Evolutionary conservation across 2,797 vertebrate genomes (phyloP), one percentile per base, ranked within the genome.

Genomic region (Pelobates cultripes): DNA sequence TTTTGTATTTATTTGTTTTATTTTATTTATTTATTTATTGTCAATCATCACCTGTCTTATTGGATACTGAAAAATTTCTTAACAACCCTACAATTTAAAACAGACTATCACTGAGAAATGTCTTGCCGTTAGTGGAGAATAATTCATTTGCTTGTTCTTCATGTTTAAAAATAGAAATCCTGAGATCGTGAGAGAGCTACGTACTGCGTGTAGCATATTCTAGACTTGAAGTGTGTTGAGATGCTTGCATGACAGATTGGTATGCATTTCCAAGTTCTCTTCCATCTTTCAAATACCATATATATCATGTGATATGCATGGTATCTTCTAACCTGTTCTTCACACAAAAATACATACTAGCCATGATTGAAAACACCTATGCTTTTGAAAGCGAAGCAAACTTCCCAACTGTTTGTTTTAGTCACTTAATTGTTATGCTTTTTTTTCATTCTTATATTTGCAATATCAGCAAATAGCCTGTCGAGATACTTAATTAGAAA

Each of bases 171-270:
- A 55, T 68, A 63, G 43, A 73, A 57, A 51, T 10, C 47, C 10
- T 51, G 55, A 17, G 70, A 82, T 43, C 81, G 76, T 83, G 76
- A 76, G 70, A 83, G 70, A 78, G 73, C 40, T 15, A 28, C 15
- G 51, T 28, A 10, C 47, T 69, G 15, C 6, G 17, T 63, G 70
- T 71, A 64, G 41, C 40, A 63, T 45, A 5, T 45, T 70, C 67
- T 75, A 43, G 63, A 45, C 45, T 55, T 83, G 5, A 78, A 83
- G 81, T 83, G 82, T 78, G 71, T 63, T 57, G 14, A 64, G 66
- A 74, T n/a, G 42, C 43, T 47, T 69, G 4, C 13, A 40, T 78
- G 81, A 83, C 82, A 79, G 43, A 43, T 55, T 75, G 82, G 77
- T 75, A 83, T 79, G 77, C 70, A 61, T 63, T 51, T 40, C 43